These are phyloP conservation scores for Cheilosia urbana DNA, from an alignment of 2,888 invertebrate species.

Conservation along the genomic window DNA sequence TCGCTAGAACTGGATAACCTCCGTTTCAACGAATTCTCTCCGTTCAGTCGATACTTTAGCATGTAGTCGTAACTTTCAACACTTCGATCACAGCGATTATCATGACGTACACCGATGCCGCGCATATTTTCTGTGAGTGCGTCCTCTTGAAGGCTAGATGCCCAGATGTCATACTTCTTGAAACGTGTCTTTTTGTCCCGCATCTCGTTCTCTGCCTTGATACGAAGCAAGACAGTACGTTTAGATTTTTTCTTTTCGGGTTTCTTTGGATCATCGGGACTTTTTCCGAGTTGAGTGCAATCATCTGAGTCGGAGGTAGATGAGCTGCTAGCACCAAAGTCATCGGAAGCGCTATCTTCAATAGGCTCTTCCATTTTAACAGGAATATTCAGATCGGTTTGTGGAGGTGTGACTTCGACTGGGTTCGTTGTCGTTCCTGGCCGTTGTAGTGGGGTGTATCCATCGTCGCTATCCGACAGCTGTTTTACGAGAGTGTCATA, in stretches of 20 bases:
- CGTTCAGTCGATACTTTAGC: conserved; percentile 87
- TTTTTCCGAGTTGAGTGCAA: conserved; percentile 78
- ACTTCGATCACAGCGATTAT: conserved; percentile 86
- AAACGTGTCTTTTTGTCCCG: conserved; percentile 83
- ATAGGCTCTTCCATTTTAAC: conserved; percentile 70
- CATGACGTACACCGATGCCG: conserved; percentile 89
- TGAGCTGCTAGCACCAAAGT: conserved; percentile 78
- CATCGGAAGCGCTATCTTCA: conserved; percentile 79
- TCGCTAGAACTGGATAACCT: conserved; percentile 81
- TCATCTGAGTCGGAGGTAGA: conserved; percentile 81
- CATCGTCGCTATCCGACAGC: conserved; percentile 82
- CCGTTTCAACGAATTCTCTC: conserved; percentile 82
- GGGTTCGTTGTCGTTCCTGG: conserved; percentile 76
- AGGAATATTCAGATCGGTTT: conserved; percentile 44
- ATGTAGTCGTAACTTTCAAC: conserved; percentile 92
- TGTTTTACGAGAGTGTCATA: conserved; percentile 64
- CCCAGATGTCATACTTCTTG: conserved; percentile 92
- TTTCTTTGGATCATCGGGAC: conserved; percentile 76
- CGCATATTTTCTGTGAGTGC: conserved; percentile 91
- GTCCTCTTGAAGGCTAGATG: conserved; percentile 90
- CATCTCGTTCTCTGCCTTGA: conserved; percentile 74
- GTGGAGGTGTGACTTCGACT: conserved; percentile 52
- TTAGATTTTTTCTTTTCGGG: conserved; percentile 78
- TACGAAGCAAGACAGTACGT: conserved; percentile 81
- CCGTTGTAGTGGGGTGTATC: conserved; percentile 82